Percentiles rank a stretch among this genome's conserved stretches.
phyloP scores from a whole-genome alignment of 2,797 vertebrate genomes.

The Cyprinodon diabolis region DNA sequence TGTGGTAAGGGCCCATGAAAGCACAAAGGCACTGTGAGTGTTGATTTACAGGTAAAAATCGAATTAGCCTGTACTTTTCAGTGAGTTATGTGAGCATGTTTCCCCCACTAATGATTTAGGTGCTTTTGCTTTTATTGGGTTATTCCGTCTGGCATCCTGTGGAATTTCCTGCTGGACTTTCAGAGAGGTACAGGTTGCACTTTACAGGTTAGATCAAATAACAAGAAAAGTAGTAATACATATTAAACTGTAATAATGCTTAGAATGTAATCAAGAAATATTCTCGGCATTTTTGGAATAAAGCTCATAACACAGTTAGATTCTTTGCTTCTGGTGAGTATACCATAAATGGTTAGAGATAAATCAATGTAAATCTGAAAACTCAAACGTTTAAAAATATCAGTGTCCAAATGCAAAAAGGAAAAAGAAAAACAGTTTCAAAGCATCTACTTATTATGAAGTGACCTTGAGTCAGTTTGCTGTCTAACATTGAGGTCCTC shows the following conservation, averaged over 20 bases:
- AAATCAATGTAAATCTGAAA: constrained; percentile 22
- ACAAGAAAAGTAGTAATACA: constrained; percentile 78
- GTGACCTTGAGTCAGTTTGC: constrained; percentile 74
- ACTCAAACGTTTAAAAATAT: constrained; percentile 20
- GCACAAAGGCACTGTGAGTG: constrained; percentile 82
- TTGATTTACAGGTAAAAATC: constrained; percentile 93
- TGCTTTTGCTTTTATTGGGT: constrained; percentile 94
- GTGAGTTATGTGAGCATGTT: constrained; percentile 92
- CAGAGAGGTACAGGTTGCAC: constrained; percentile 87
- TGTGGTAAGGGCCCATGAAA: constrained; percentile 85
- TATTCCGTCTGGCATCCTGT: constrained; percentile 91
- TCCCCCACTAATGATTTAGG: constrained; percentile 91
- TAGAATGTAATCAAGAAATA: constrained; percentile 82
- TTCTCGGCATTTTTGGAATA: constrained; percentile 63
- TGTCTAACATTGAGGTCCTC: constrained; percentile 75
- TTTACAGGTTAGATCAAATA: constrained; percentile 95
- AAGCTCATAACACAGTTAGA: constrained; percentile 43
- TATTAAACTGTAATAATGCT: constrained; percentile 80
- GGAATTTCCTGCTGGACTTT: constrained; percentile 96
- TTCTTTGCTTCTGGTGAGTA: constrained; percentile 6
- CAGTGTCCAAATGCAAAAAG: constrained; percentile 35
- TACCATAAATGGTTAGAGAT: constrained; percentile 16
- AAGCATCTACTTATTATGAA: constrained; percentile 63
- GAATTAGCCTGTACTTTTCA: constrained; percentile 96
- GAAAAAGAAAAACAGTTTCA: constrained; percentile 33